Evolutionary conservation across 2,888 invertebrate species (phyloP), one percentile per base, ranked within the genome.

Genomic region (Ectemnius cavifrons): DNA sequence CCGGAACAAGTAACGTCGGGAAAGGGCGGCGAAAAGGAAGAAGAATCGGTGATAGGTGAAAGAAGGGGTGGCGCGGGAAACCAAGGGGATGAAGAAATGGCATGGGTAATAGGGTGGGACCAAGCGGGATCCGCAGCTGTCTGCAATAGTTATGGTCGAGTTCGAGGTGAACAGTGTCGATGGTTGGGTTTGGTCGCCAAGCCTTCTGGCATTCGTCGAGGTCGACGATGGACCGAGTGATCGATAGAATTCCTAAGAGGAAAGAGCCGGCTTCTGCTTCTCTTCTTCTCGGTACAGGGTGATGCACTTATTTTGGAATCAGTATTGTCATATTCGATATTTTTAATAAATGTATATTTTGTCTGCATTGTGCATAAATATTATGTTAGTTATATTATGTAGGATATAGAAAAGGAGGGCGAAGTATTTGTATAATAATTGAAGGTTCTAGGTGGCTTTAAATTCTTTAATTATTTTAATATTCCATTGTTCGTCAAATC

Each of bases 201-300:
- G 37, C 37, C 37, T 37, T 37, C 37, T 70, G 69, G 65, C 67
- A 73, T 75, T 74, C 59, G 75, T 52, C 68, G 71, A 70, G 47
- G 62, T 59, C 73, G 71, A 69, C 66, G 78, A 71, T 67, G 66
- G 70, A 64, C 63, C 67, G 70, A 72, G 79, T 82, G 76, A 79
- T 78, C 77, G 79, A 79, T 80, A 77, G 78, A 78, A 73, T 79
- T 79, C 62, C 63, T 74, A 47, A 14, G 67, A 68, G 67, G 75
- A 75, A 69, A 67, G 77, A 77, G 67, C 68, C 61, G 64, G 52
- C 56, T 79, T 71, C 67, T 73, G 69, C 71, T 68, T 20, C 18
- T 6, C 37, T 60, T 8, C 58, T 47, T 49, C 28, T 64, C 28
- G 23, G 23, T 65, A 23, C 18, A 20, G 23, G 23, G 23, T 3